Percentiles rank a stretch among this genome's conserved stretches.
Conservation (phyloP, 2,888 invertebrate genomes). For the Lucinisca nassula region DNA sequence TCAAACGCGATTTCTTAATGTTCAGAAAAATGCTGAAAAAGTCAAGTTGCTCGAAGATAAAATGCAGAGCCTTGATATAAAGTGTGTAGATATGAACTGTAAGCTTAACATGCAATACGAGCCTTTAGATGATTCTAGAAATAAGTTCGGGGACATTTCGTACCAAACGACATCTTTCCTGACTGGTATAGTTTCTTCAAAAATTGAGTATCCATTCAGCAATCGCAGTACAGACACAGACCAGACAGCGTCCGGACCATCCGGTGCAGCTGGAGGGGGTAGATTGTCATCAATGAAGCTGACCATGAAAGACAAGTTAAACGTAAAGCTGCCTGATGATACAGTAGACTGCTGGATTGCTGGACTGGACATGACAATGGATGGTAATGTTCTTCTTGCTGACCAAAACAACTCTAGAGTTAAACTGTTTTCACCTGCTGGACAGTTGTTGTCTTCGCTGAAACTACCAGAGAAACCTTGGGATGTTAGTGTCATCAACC, state of each 20-base stretch:
- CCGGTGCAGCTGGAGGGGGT: background rate
- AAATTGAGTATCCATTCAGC: background rate
- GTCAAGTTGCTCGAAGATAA: background rate
- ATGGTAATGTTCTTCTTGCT: background rate
- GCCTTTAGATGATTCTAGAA: background rate
- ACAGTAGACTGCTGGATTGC: background rate
- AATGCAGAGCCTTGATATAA: background rate
- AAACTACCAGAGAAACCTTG: background rate
- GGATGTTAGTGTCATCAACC: background rate
- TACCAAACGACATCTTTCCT: background rate
- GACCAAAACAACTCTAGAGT: background rate
- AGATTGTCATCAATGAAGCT: background rate
- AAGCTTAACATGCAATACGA: background rate
- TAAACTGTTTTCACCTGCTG: background rate
- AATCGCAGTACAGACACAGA: background rate
- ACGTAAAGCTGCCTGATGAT: background rate
- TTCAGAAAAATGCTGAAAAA: background rate
- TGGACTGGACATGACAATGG: background rate
- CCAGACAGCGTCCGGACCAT: background rate
- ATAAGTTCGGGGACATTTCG: background rate
- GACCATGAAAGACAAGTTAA: background rate
- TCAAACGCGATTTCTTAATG: background rate
- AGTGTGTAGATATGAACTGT: background rate
- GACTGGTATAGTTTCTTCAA: background rate
- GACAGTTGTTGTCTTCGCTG: background rate